Percentiles rank a stretch among this genome's conserved stretches.
Conservation (phyloP, 2,888 invertebrate species). For the Eurytoma californica region DNA sequence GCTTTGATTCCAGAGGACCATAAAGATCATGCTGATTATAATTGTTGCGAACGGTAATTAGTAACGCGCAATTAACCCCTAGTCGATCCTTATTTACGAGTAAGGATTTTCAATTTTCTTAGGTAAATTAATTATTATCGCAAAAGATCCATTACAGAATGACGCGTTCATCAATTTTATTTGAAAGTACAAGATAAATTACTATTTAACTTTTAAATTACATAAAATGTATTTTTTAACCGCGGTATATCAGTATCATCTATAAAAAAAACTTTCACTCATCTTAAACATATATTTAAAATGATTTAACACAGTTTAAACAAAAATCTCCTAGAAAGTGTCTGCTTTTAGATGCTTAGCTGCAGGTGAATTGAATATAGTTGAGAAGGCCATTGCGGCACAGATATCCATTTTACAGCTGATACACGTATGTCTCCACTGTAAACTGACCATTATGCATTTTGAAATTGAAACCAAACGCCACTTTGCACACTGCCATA, state of each 20-base stretch:
- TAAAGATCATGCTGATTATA: neutral
- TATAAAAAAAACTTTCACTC: no score
- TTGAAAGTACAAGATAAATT: no score
- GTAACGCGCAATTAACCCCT: neutral
- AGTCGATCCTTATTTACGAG: neutral
- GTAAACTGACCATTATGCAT: constrained; percentile 35
- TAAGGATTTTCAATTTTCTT: neutral
- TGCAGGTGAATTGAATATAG: neutral
- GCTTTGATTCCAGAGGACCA: neutral
- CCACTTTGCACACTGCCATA: neutral
- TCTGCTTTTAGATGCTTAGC: constrained; percentile 3
- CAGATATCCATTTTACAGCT: constrained; percentile 22
- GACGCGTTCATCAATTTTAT: no score
- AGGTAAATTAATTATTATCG: no score
- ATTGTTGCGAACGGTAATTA: neutral
- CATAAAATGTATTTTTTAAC: no score
- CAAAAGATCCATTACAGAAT: no score
- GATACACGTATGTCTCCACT: neutral
- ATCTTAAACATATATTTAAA: no score
- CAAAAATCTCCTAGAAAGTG: no score
- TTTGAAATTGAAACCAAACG: constrained; percentile 49
- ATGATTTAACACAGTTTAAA: no score
- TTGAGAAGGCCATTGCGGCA: constrained; percentile 6
- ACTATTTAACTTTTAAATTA: no score
- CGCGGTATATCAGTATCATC: no score